These are phyloP conservation scores for Nyctalus aviator DNA, from an alignment of 2,797 vertebrate species.

Conservation along the genomic window DNA sequence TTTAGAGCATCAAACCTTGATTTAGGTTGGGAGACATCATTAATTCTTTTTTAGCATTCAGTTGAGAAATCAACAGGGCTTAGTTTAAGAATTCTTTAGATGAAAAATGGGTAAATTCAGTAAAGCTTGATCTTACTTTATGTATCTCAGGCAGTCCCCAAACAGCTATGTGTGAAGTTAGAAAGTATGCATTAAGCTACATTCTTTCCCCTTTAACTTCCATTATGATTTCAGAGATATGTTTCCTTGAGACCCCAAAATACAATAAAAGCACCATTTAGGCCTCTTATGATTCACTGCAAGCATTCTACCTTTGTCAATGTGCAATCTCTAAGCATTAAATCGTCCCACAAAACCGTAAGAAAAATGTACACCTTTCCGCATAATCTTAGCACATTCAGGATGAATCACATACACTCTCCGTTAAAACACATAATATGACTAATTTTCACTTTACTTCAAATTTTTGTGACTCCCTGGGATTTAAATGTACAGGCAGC, in stretches of 20 bases:
- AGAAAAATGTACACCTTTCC: slow-evolving; percentile 72
- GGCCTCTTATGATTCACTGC: slow-evolving; percentile 68
- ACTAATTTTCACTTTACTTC: slow-evolving; percentile 72
- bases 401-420: slow-evolving; percentile 54
- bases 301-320: slow-evolving; percentile 75
- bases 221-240: slow-evolving; percentile 71
- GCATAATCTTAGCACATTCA: slow-evolving; percentile 56
- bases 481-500: slow-evolving; percentile 32
- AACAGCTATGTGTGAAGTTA: slow-evolving; percentile 66
- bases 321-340: slow-evolving; percentile 68
- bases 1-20: slow-evolving; percentile 39
- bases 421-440: slow-evolving; percentile 55
- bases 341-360: slow-evolving; percentile 60
- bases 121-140: slow-evolving; percentile 70
- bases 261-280: slow-evolving; percentile 78
- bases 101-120: slow-evolving; percentile 73
- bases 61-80: slow-evolving; percentile 67
- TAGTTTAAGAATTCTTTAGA: slow-evolving; percentile 68
- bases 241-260: slow-evolving; percentile 74
- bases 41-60: slow-evolving; percentile 68
- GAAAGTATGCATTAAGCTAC: slow-evolving; percentile 59
- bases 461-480: slow-evolving; percentile 63
- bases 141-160: slow-evolving; percentile 52
- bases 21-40: slow-evolving; percentile 65
- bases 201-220: slow-evolving; percentile 77